Evolutionary conservation across 2,797 vertebrate species (phyloP).

Genomic region (Botia kubotai): DNA sequence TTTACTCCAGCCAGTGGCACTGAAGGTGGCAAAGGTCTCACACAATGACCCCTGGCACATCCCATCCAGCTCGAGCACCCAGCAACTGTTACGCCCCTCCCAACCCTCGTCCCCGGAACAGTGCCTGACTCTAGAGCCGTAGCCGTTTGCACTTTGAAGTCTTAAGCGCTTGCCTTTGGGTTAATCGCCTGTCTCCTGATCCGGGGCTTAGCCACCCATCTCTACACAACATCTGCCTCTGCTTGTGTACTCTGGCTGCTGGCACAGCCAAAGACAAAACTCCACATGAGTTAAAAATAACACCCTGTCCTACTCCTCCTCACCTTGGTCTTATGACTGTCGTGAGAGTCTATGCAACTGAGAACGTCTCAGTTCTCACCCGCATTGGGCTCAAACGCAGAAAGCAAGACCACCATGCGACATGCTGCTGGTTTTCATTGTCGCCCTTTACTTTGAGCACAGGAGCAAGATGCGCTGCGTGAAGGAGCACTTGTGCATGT

Average conservation of each 20-base stretch:
- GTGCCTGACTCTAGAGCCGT: conserved; percentile 55
- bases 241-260: conserved; percentile 48
- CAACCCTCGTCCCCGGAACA: conserved; percentile 52
- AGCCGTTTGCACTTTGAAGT: conserved; percentile 79
- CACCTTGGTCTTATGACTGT: conserved; percentile 52
- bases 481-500: conserved; percentile 19
- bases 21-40: conserved; percentile 1
- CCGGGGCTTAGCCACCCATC: conserved; percentile 71
- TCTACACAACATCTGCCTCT: conserved; percentile 60
- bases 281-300: conserved; percentile 58
- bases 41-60: conserved; percentile 38
- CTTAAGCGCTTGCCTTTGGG: conserved; percentile 78
- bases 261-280: conserved; percentile 50
- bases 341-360: conserved; percentile 29
- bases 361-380: conserved; percentile 22
- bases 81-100: conserved; percentile 54
- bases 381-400: neutral
- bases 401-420: neutral
- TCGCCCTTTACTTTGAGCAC: conserved; percentile 29
- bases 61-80: conserved; percentile 28
- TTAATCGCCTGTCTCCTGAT: conserved; percentile 79
- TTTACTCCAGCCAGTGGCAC: conserved; percentile 2
- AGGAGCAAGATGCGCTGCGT: neutral
- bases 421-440: conserved; percentile 13
- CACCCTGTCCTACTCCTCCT: conserved; percentile 49